Base-by-base conservation (phyloP, 2,888 invertebrate species). In the Hymenopus coronatus region DNA sequence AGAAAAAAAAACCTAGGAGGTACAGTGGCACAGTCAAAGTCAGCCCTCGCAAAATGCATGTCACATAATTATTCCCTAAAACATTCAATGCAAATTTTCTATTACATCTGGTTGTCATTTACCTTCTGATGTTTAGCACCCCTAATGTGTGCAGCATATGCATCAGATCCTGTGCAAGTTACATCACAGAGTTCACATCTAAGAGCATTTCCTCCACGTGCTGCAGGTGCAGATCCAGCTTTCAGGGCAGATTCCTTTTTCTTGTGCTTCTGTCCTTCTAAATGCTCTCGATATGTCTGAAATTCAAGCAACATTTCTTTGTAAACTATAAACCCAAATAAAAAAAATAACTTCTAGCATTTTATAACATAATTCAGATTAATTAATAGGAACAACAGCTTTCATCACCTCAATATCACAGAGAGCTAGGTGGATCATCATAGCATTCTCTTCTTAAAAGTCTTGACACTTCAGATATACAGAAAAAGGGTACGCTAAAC, bases 81-180 rank as follows among this genome's bases (percentile, higher is more conserved):
- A 40, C 40, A 12, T 12, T 4, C 4, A 40, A 40, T 40, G 40
- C 12, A 40, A 12, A 40, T 40, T 12, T 40, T 1, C 12, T 12
- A 4, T 7, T 33, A 12, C 9, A 40, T 40, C 40, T 40, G 12
- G 40, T 40, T 40, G 40, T 40, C 0, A 3, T 33, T 87, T 89
- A 98, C 98, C 95, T 99, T 99, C 93, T 98, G 98, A 94, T 99
- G 99, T 94, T 99, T 99, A 91, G 98, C 97, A 90, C 99, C 99
- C 90, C 99, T 96, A 91, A 99, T 98, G 94, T 99, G 99, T 85
- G 99, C 98, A 83, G 98, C 98, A 94, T 99, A 99, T 0, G 99
- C 99, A 94, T 99, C 99, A 89, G 98, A 97, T 89, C 99, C 99
- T 20, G 99, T 99, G 94, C 99, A 99, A 20, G 99, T 98, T 15